Conservation (phyloP, 1,140 invertebrate species). For the Cherax quadricarinatus region DNA sequence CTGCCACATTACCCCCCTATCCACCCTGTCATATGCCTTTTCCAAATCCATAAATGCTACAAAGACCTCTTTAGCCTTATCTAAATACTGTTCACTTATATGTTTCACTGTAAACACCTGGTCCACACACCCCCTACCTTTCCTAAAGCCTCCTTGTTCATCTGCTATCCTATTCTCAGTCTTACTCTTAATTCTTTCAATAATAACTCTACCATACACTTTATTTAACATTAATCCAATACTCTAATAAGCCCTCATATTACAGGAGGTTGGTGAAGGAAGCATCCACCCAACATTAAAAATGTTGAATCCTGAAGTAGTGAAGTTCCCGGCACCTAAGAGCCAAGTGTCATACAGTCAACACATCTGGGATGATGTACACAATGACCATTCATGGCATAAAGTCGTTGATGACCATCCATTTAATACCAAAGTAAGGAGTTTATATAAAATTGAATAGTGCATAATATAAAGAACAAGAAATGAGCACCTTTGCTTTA, state of each 20-base stretch:
- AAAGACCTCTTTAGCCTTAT: too few relatives aligned
- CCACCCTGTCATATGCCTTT: too few relatives aligned
- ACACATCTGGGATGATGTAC: slow-evolving; percentile 17
- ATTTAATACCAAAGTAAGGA: slow-evolving; percentile 35
- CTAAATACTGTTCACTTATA: too few relatives aligned
- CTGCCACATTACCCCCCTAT: too few relatives aligned
- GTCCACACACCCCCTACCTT: too few relatives aligned
- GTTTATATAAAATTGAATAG: neutral
- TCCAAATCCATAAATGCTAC: too few relatives aligned
- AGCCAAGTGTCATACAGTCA: neutral
- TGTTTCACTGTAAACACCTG: too few relatives aligned
- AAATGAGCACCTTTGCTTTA: neutral
- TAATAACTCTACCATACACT: too few relatives aligned
- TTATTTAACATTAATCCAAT: too few relatives aligned
- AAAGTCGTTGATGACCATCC: slow-evolving; percentile 19
- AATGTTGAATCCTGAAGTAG: slow-evolving; percentile 43
- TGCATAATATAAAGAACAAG: neutral
- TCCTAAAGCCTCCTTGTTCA: too few relatives aligned
- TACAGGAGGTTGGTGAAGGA: neutral
- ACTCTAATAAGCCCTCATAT: neutral
- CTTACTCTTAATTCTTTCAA: too few relatives aligned
- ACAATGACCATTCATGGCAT: neutral
- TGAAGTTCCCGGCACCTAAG: slow-evolving; percentile 20
- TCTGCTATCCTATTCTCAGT: too few relatives aligned
- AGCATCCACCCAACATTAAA: neutral